A percentile compares a stretch with the other conserved stretches of the same genome.
Evolutionary conservation across 2,888 invertebrate genomes (phyloP).

Genomic region (Drosophila colorata): DNA sequence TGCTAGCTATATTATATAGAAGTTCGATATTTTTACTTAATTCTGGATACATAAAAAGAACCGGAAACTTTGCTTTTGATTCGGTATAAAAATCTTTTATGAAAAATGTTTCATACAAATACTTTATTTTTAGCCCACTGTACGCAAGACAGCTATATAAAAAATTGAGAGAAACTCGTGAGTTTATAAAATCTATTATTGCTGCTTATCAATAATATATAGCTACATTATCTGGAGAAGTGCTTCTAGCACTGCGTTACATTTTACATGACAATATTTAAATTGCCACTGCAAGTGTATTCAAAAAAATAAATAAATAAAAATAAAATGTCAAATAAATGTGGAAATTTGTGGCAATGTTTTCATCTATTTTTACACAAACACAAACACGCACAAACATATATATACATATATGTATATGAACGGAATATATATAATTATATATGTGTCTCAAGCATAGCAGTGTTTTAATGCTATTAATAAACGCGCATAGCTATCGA

Average conservation of each 20-base stretch:
- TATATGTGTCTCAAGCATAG: conserved; percentile 9
- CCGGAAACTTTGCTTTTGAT: too few relatives aligned
- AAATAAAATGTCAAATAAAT: conserved; percentile 44
- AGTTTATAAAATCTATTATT: too few relatives aligned
- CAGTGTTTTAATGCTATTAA: conserved; percentile 33
- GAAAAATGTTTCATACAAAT: too few relatives aligned
- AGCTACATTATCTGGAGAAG: background rate
- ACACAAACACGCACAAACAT: conserved; percentile 1
- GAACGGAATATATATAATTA: background rate
- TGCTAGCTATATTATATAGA: too few relatives aligned
- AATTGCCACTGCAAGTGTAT: background rate
- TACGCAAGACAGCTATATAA: too few relatives aligned
- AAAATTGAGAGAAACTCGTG: too few relatives aligned
- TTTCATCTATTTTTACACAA: conserved; percentile 66
- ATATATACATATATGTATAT: background rate
- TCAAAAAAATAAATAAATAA: background rate
- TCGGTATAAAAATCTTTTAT: too few relatives aligned
- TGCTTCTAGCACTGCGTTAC: background rate
- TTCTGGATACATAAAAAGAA: too few relatives aligned
- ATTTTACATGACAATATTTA: background rate
- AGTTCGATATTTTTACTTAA: too few relatives aligned
- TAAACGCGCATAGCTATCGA: conserved; percentile 37
- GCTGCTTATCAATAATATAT: background rate
- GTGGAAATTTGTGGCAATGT: conserved; percentile 54
- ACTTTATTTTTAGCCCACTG: too few relatives aligned